Evolutionary conservation across 2,797 vertebrate species (phyloP), one percentile per base, ranked within the genome.

Genomic region (Onychomys torridus): DNA sequence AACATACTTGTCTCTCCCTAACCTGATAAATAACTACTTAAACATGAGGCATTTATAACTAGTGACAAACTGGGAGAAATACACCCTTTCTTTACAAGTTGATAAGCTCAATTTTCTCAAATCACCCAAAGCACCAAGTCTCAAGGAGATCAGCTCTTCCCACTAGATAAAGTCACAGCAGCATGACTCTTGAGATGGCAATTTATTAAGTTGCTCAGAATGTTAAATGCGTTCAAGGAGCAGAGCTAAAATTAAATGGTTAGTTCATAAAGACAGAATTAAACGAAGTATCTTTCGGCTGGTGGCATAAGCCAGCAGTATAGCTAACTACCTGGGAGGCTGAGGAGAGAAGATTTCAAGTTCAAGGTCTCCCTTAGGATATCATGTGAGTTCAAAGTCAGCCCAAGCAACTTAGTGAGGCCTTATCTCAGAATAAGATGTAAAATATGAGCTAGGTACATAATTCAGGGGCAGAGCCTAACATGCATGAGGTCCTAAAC

Each of bases 171-270:
- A 94, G 61, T 75, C 57, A 94, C 19, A 49, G 86, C 2, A 77
- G 32, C 19, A 55, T 79, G 76, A 71, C 12, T 67, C 57, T 52
- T 52, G 59, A 94, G 76, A 81, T 78, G 23, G 16, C 55, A 89
- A 27, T 81, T 46, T 61, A 65, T 75, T 89, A 90, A 95, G 84
- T 95, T 93, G 37, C 63, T 87, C 49, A 57, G 43, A 94, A 91
- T 91, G 27, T 27, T 94, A 82, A 89, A 49, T 77, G 34, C 2
- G 65, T 82, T 89, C 67, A 85, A 96, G 40, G 88, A 61, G 14
- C 9, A 43, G 73, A 92, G 79, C 77, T 89, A 86, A 94, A 94
- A 93, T 75, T n/a, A 16, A 90, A 46, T 65, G 29, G n/a, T 55
- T 92, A 37, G 90, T 92, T 95, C 32, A 76, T 55, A 43, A 91